Conservation (phyloP, 2,113 vertebrate genomes). For the Cariama cristata region DNA sequence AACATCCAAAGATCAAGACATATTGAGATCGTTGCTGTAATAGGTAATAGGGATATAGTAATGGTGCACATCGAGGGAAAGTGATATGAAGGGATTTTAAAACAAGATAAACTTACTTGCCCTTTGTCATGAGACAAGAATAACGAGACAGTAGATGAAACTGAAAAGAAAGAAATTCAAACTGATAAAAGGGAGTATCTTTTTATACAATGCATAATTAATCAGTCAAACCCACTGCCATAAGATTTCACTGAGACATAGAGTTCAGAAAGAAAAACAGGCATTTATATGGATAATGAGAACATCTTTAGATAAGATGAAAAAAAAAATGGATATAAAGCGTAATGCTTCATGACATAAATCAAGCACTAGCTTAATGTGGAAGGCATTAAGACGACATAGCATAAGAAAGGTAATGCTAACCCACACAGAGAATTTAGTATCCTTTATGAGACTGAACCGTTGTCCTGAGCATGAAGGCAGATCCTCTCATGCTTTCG, state of each 20-base stretch:
- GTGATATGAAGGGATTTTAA: neutral
- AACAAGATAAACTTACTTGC: slow-evolving; percentile 23
- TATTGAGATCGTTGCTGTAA: neutral
- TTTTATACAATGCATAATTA: slow-evolving; percentile 37
- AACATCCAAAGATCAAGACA: neutral
- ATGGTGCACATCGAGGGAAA: neutral
- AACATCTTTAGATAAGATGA: slow-evolving; percentile 16
- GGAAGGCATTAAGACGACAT: neutral
- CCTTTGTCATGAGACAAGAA: slow-evolving; percentile 29
- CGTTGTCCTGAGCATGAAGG: neutral
- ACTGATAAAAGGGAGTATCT: slow-evolving; percentile 34
- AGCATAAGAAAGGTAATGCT: neutral
- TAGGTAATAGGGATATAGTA: neutral
- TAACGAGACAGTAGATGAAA: slow-evolving; percentile 16
- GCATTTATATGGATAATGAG: slow-evolving; percentile 28
- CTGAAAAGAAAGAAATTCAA: slow-evolving; percentile 38
- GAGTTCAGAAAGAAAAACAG: slow-evolving; percentile 37
- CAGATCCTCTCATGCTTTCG: neutral
- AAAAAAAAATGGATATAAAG: neutral
- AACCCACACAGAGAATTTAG: neutral
- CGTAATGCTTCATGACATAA: neutral
- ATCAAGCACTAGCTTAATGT: neutral
- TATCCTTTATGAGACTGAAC: neutral
- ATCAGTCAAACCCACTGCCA: neutral
- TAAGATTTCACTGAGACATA: slow-evolving; percentile 18